Percentiles rank a stretch among this genome's conserved stretches.
Evolutionary conservation across 2,888 invertebrate genomes (phyloP).

Genomic region (Leistus spinibarbis): DNA sequence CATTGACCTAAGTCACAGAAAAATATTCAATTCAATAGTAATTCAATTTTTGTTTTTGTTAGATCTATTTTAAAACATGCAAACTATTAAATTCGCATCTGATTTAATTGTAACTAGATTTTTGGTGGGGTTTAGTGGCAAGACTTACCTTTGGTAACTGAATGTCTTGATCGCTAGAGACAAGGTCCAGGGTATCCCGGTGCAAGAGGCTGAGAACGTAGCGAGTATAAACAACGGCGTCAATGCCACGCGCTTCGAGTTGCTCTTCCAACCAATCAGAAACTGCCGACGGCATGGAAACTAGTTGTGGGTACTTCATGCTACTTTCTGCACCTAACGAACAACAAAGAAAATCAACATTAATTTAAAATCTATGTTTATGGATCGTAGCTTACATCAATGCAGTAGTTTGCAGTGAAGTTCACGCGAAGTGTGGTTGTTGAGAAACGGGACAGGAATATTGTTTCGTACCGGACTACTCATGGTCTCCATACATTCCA

Average conservation of each 20-base stretch:
- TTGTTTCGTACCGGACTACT: slow-evolving; percentile 6
- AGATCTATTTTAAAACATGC: too few relatives aligned
- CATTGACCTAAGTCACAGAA: too few relatives aligned
- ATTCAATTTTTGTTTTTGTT: too few relatives aligned
- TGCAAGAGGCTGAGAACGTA: slow-evolving; percentile 69
- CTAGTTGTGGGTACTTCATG: slow-evolving; percentile 68
- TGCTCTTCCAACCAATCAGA: slow-evolving; percentile 78
- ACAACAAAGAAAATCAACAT: not conserved
- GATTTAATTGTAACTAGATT: not conserved
- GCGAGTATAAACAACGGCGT: slow-evolving; percentile 70
- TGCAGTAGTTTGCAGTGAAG: slow-evolving; percentile 37
- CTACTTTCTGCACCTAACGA: slow-evolving; percentile 49
- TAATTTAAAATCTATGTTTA: not conserved
- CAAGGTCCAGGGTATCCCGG: slow-evolving; percentile 63
- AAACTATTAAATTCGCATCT: not conserved
- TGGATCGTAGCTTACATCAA: not conserved
- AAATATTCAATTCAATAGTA: too few relatives aligned
- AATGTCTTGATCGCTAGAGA: slow-evolving; percentile 55
- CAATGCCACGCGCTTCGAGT: slow-evolving; percentile 76
- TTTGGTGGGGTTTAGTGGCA: slow-evolving; percentile 51
- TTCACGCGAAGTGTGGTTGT: slow-evolving; percentile 48
- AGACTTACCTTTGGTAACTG: slow-evolving; percentile 43
- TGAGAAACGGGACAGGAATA: slow-evolving; percentile 11
- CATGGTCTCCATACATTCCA: slow-evolving; percentile 27
- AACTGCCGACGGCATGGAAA: slow-evolving; percentile 69